These are phyloP conservation scores for Lates calcarifer DNA, from an alignment of 2,113 vertebrate species.

Conservation along the genomic window DNA sequence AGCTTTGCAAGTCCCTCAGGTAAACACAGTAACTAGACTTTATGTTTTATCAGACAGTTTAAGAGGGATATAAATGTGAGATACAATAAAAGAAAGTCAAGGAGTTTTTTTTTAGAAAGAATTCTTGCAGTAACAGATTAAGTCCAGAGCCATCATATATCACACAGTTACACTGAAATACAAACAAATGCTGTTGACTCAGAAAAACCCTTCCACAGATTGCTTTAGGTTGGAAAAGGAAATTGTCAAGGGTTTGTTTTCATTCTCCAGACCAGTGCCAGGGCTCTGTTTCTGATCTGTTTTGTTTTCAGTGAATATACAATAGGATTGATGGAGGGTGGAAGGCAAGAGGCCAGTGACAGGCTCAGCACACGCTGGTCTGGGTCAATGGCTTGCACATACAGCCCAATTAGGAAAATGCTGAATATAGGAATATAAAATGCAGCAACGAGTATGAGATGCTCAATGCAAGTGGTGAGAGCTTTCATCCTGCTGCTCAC, in stretches of 20 bases:
- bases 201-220: background rate
- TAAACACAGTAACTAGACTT: background rate
- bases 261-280: slow-evolving; percentile 41
- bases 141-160: too few species aligned
- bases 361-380: slow-evolving; percentile 74
- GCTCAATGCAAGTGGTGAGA: slow-evolving; percentile 78
- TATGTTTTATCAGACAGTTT: background rate
- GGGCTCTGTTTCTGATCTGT: slow-evolving; percentile 65
- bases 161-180: too few species aligned
- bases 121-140: background rate
- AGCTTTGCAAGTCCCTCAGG: background rate
- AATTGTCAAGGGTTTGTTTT: slow-evolving; percentile 44
- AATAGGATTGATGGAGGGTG: slow-evolving; percentile 81
- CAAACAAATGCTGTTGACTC: background rate
- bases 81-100: background rate
- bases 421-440: slow-evolving; percentile 74
- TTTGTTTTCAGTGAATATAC: slow-evolving; percentile 82
- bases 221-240: background rate
- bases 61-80: background rate
- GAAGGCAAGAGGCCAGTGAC: slow-evolving; percentile 75
- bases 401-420: slow-evolving; percentile 56
- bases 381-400: slow-evolving; percentile 31
- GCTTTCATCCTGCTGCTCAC: slow-evolving; percentile 65
- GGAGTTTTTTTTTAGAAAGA: background rate
- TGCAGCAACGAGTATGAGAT: slow-evolving; percentile 76